A percentile compares a stretch with the other conserved stretches of the same genome.
Evolutionary conservation across 2,797 vertebrate species (phyloP).

Genomic region (Ptychobarbus kaznakovi): DNA sequence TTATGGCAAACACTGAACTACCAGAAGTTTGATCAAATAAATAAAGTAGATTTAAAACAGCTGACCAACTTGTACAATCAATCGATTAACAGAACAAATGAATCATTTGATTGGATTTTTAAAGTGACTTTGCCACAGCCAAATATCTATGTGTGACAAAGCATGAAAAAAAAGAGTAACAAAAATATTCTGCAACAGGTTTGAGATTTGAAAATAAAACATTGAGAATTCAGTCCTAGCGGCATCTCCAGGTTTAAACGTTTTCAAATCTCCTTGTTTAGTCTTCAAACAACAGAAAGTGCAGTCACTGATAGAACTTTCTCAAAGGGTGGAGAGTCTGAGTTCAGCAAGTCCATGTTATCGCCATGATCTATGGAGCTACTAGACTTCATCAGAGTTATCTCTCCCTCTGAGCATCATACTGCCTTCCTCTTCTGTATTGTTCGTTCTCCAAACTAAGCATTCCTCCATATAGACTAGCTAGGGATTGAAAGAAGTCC

Average conservation of each 20-base stretch:
- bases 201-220: slow-evolving; percentile 10
- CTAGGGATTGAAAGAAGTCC: slow-evolving; percentile 92
- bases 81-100: slow-evolving; percentile 21
- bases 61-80: background rate
- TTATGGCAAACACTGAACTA: slow-evolving; percentile 59
- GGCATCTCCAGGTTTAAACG: slow-evolving; percentile 24
- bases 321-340: slow-evolving; percentile 38
- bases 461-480: slow-evolving; percentile 66
- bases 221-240: background rate
- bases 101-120: slow-evolving; percentile 6
- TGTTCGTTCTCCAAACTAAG: background rate
- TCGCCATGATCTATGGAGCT: background rate
- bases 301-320: slow-evolving; percentile 13
- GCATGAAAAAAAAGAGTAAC: background rate
- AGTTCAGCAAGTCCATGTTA: slow-evolving; percentile 2
- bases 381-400: background rate
- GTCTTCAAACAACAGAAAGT: background rate
- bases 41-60: slow-evolving; percentile 57
- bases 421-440: slow-evolving; percentile 4
- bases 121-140: background rate
- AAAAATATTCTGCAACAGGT: slow-evolving; percentile 17
- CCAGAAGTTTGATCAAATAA: slow-evolving; percentile 47
- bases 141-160: slow-evolving; percentile 35
- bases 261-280: background rate
- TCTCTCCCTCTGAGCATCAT: background rate